Percentiles rank a stretch among this genome's conserved stretches.
Conservation (phyloP, 2,797 vertebrate species). For the Muscicapa striata region DNA sequence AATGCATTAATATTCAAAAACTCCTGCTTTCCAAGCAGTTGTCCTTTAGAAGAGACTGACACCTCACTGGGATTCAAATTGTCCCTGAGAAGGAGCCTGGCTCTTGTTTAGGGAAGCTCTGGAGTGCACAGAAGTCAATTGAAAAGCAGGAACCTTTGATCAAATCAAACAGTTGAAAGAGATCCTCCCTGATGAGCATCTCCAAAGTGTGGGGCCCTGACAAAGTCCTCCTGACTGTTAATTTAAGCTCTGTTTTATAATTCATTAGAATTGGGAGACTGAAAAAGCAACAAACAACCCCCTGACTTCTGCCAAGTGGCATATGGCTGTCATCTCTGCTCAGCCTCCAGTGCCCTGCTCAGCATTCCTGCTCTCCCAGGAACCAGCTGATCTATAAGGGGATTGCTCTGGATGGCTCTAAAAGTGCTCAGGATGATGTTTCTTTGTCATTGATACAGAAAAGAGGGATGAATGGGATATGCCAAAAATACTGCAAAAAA, state of each 20-base stretch:
- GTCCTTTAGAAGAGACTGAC: slow-evolving; percentile 15
- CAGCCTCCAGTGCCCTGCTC: slow-evolving; percentile 25
- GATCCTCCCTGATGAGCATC: slow-evolving; percentile 19
- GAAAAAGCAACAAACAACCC: slow-evolving; percentile 39
- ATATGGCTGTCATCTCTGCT: slow-evolving; percentile 63
- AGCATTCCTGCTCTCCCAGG: slow-evolving; percentile 4
- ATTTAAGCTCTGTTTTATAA: slow-evolving; percentile 63
- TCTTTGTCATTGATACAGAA: not conserved
- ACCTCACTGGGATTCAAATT: not conserved
- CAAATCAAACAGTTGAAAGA: slow-evolving; percentile 46
- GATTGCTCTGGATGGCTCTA: not conserved
- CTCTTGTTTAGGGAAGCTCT: slow-evolving; percentile 4
- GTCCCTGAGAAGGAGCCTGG: slow-evolving; percentile 2
- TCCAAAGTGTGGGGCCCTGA: slow-evolving; percentile 19
- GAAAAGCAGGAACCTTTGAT: slow-evolving; percentile 60
- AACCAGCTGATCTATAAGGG: not conserved
- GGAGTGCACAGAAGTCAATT: slow-evolving; percentile 10
- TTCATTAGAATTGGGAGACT: slow-evolving; percentile 51
- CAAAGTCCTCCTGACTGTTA: slow-evolving; percentile 48
- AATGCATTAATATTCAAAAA: slow-evolving; percentile 15
- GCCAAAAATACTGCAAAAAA: not conserved
- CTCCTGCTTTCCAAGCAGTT: slow-evolving; percentile 16
- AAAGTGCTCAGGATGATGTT: not conserved
- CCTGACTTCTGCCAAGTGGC: slow-evolving; percentile 34
- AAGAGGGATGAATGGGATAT: not conserved